Percentiles rank a stretch among this genome's conserved stretches.
These are phyloP conservation scores for Uropsilus gracilis DNA, from an alignment of 2,113 vertebrate genomes.

Conservation along the genomic window DNA sequence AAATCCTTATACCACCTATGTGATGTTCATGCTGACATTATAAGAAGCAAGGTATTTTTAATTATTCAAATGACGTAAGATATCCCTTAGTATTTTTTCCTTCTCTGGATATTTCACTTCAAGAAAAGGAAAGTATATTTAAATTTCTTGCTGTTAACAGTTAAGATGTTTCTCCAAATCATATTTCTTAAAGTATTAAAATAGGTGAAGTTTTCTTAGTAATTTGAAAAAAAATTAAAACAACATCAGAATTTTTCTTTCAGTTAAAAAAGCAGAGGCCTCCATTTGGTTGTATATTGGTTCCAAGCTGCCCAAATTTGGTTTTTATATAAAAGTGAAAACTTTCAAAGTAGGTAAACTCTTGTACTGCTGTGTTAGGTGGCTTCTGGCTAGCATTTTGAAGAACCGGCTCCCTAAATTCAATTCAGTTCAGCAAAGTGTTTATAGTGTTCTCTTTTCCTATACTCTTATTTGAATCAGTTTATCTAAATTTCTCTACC, in stretches of 20 bases:
- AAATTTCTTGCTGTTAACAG: neutral
- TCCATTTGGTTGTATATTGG: conserved; percentile 41
- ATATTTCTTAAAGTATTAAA: conserved; percentile 71
- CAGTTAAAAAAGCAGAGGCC: conserved; percentile 62
- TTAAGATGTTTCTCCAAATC: conserved; percentile 41
- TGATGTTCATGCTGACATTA: neutral
- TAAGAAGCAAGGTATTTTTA: neutral
- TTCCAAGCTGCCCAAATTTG: neutral
- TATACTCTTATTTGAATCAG: neutral
- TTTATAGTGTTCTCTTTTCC: conserved; percentile 29
- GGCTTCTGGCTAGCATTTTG: neutral
- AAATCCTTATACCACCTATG: neutral
- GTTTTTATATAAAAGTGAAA: neutral
- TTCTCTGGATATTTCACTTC: neutral
- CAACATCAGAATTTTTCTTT: conserved; percentile 64
- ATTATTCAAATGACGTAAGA: neutral
- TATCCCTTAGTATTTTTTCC: neutral
- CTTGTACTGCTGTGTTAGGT: neutral
- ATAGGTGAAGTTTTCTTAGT: conserved; percentile 65
- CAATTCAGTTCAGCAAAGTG: conserved; percentile 14
- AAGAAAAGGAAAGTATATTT: neutral
- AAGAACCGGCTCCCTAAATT: neutral
- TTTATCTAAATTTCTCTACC: neutral
- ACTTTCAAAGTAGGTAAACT: neutral
- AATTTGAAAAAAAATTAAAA: conserved; percentile 62